These are phyloP conservation scores for Oncorhynchus kisutch DNA, from an alignment of 2,113 vertebrate species.

Conservation along the genomic window DNA sequence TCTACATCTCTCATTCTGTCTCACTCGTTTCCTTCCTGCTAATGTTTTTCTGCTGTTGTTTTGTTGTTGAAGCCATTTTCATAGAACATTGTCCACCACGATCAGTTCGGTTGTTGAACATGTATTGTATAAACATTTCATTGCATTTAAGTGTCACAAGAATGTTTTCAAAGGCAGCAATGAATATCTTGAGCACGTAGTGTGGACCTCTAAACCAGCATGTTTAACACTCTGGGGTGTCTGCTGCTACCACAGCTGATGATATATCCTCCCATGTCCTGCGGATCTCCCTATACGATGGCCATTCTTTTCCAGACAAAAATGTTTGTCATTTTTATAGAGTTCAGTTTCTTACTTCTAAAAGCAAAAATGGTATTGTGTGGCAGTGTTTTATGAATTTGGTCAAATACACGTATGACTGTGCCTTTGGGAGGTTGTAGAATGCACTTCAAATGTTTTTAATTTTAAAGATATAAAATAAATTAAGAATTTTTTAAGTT, in stretches of 20 bases:
- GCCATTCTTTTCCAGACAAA: conserved; percentile 54
- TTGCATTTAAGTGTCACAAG: neutral
- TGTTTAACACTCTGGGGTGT: conserved; percentile 41
- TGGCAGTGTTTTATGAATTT: conserved; percentile 76
- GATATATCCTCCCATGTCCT: conserved; percentile 58
- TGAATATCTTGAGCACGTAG: conserved; percentile 32
- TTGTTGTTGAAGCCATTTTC: conserved; percentile 53
- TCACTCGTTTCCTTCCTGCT: conserved; percentile 42
- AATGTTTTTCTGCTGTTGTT: conserved; percentile 23
- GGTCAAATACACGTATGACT: conserved; percentile 74
- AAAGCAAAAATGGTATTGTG: conserved; percentile 62
- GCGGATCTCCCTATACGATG: conserved; percentile 49
- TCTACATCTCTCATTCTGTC: conserved; percentile 39
- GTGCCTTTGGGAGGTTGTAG: conserved; percentile 80
- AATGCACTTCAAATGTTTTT: conserved; percentile 81
- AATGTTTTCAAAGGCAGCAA: conserved; percentile 16
- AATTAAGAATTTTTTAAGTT: conserved; percentile 72
- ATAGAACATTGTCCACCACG: conserved; percentile 46
- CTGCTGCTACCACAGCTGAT: conserved; percentile 39
- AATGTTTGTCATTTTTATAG: conserved; percentile 60
- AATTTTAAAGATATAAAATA: conserved; percentile 77
- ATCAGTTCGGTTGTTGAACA: conserved; percentile 22
- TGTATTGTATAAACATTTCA: no score
- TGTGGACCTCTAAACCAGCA: conserved; percentile 59
- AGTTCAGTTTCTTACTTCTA: conserved; percentile 67